Percentiles rank a stretch among this genome's conserved stretches.
phyloP scores from a whole-genome alignment of 2,113 vertebrate genomes.

The Psettodes erumei region DNA sequence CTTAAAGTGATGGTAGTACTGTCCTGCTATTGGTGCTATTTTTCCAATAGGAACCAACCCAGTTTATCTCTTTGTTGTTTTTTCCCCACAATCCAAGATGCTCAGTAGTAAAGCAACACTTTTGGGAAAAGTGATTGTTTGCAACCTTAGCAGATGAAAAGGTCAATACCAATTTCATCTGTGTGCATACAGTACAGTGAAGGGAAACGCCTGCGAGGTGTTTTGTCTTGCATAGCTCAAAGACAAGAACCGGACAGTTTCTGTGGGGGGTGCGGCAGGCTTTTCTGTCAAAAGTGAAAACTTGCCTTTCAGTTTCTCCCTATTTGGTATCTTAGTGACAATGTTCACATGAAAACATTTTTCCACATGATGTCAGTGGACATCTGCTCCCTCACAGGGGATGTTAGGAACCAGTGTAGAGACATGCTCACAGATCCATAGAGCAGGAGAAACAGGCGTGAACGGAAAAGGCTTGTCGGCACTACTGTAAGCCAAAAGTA shows the following conservation, averaged over 20 bases:
- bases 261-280: no score
- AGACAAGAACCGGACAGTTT: not conserved
- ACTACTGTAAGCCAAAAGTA: not conserved
- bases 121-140: conserved; percentile 9
- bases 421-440: not conserved
- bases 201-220: conserved; percentile 10
- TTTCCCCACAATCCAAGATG: not conserved
- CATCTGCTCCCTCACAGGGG: conserved; percentile 50
- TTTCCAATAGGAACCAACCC: not conserved
- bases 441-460: not conserved
- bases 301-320: conserved; percentile 9
- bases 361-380: conserved; percentile 63
- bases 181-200: not conserved
- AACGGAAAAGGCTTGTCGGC: not conserved
- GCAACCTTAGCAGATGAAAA: conserved; percentile 8
- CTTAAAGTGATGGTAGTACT: not conserved
- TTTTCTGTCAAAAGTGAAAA: conserved; percentile 24
- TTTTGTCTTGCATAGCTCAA: conserved; percentile 22
- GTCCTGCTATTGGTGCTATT: not conserved
- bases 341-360: conserved; percentile 58
- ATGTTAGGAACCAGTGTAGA: conserved; percentile 26
- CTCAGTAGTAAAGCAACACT: not conserved
- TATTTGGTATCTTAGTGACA: conserved; percentile 51
- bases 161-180: conserved; percentile 20
- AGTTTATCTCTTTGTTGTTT: not conserved